A percentile compares a stretch with the other conserved stretches of the same genome.
Conservation (phyloP, 2,113 vertebrate genomes). For the Psammodynastes pulverulentus region DNA sequence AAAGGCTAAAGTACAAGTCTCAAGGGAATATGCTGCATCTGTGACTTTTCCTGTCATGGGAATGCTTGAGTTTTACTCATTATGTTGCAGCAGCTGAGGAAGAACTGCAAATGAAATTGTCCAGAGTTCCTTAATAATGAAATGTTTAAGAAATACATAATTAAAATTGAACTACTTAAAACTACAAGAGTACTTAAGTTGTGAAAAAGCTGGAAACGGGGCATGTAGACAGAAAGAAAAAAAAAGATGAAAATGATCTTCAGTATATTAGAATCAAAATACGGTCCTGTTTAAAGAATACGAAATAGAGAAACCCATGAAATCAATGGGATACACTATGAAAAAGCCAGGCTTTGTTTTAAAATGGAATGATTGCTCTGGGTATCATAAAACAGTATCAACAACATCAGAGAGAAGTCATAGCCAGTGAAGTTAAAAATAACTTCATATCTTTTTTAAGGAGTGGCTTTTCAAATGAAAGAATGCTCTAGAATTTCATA, state of each 20-base stretch:
- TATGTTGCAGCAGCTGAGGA: neutral
- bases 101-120: neutral
- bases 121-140: neutral
- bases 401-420: slow-evolving; percentile 37
- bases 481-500: neutral
- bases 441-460: slow-evolving; percentile 15
- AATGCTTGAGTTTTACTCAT: neutral
- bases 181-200: neutral
- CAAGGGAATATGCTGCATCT: neutral
- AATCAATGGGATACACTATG: slow-evolving; percentile 11
- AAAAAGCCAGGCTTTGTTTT: neutral
- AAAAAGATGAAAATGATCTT: neutral
- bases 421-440: slow-evolving; percentile 38
- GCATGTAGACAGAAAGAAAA: neutral
- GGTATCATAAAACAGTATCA: slow-evolving; percentile 7
- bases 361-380: neutral
- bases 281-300: neutral
- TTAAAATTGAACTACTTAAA: neutral
- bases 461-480: slow-evolving; percentile 8
- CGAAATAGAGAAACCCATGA: neutral
- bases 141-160: neutral
- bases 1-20: slow-evolving; percentile 10
- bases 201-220: slow-evolving; percentile 5
- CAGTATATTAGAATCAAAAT: neutral
- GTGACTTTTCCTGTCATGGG: neutral